phyloP scores from a whole-genome alignment of 1,140 invertebrate species.

The Heliconius eleuchia region DNA sequence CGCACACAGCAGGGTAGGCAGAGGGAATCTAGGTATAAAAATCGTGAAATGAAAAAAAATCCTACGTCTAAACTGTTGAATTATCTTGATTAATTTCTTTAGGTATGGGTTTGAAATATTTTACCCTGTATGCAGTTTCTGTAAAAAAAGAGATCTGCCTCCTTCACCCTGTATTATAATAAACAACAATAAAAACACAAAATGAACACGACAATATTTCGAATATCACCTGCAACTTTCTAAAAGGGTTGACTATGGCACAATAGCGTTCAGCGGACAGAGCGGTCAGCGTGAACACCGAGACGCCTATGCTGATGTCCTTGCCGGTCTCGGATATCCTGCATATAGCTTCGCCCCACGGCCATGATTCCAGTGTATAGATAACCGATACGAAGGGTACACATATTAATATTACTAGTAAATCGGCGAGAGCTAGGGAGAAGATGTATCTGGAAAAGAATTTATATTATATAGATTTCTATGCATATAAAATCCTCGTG shows the following conservation, averaged over 20 bases:
- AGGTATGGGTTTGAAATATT: no score
- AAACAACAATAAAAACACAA: background rate
- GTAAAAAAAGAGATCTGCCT: no score
- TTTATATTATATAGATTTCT: background rate
- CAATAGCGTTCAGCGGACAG: slow-evolving; percentile 95
- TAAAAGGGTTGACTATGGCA: slow-evolving; percentile 94
- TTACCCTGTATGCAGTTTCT: no score
- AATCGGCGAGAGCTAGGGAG: slow-evolving; percentile 87
- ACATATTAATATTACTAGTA: slow-evolving; percentile 91
- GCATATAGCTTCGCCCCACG: slow-evolving; percentile 90
- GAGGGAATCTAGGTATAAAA: no score
- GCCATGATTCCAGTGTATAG: slow-evolving; percentile 94
- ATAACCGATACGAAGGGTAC: slow-evolving; percentile 94
- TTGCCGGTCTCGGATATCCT: slow-evolving; percentile 93
- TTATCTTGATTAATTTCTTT: no score
- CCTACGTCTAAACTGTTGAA: no score
- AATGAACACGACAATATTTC: background rate
- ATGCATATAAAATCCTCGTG: background rate
- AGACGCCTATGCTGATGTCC: slow-evolving; percentile 95
- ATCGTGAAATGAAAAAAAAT: no score
- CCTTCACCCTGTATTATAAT: no score
- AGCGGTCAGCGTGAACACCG: slow-evolving; percentile 95
- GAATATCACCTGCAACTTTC: slow-evolving; percentile 83
- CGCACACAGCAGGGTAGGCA: no score
- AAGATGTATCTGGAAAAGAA: slow-evolving; percentile 83